Conservation (phyloP, 2,113 vertebrate species). For the Lathamus discolor region DNA sequence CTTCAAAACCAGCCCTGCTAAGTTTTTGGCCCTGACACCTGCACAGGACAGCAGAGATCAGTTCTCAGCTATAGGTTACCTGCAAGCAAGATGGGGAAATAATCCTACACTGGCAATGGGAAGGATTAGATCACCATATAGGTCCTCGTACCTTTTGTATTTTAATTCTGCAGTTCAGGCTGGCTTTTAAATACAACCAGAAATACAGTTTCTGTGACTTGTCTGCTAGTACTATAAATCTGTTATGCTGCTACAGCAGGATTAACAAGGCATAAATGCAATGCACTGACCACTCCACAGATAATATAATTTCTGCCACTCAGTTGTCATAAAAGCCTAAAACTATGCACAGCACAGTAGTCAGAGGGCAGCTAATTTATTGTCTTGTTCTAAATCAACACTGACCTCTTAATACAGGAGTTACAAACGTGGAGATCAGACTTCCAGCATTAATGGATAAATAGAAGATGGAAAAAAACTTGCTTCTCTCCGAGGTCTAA, state of each 20-base stretch:
- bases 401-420: slow-evolving; percentile 93
- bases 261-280: slow-evolving; percentile 24
- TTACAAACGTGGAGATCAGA: slow-evolving; percentile 92
- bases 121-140: background rate
- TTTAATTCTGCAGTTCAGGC: background rate
- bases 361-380: slow-evolving; percentile 22
- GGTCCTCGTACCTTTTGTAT: background rate
- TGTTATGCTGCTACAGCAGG: background rate
- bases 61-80: background rate
- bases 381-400: slow-evolving; percentile 2
- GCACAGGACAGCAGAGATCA: background rate
- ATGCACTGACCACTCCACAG: background rate
- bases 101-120: background rate
- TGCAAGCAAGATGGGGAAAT: background rate
- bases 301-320: slow-evolving; percentile 22
- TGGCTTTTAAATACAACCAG: slow-evolving; percentile 7
- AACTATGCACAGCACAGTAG: background rate
- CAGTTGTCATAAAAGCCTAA: background rate
- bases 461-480: slow-evolving; percentile 99
- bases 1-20: background rate
- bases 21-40: background rate
- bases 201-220: background rate
- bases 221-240: background rate
- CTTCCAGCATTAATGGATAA: slow-evolving; percentile 96
- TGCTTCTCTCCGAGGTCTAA: slow-evolving; percentile 87